Base-by-base conservation (phyloP, 1,140 invertebrate genomes). In the Pachypeltis micranthus region DNA sequence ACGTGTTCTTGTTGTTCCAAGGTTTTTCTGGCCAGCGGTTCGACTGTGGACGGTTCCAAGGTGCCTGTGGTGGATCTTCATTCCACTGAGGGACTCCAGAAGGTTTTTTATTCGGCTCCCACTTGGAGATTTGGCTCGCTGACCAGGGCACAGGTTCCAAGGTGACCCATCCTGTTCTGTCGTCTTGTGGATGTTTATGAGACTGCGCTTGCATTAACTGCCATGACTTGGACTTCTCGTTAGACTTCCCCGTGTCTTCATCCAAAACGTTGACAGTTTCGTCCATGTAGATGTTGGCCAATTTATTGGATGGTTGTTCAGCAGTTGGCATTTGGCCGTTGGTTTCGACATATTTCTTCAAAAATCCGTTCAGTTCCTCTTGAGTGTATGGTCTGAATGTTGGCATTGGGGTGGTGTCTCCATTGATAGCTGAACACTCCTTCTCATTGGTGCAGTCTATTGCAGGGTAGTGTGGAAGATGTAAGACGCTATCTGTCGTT, bases 81-180 rank as follows among this genome's bases (percentile, higher is more conserved):
- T 51, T 51, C 62, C 61, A 65, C 12, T 65, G 64, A 24, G 64
- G 66, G 23, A 61, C 62, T 34, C 56, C 64, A 2, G 64, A 62
- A 69, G 47, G 79, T 79, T 65, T 58, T n/a, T 61, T 64, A 55
- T 71, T 71, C 1, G 70, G 70, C 61, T 87, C 83, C 86, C 86
- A 89, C 70, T 87, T 89, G 4, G 85, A 85, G 56, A 89, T 83
- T 75, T 87, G 87, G 64, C 85, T 87, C 16, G 84, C 81, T 0
- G 85, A 86, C 86, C 86, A 89, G 0, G 86, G 85, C 3, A 89
- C 79, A 0, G 85, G 84, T 59, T 89, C 85, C 44, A 89, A 72
- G 1, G 84, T 84, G 0, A 88, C 85, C 86, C 86, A 89, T 0
- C 85, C 85, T 61, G 83, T 82, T 65, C 82, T 79, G 66, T 87